Evolutionary conservation across 2,113 vertebrate genomes (phyloP).

Genomic region (Xenopus tropicalis): UCB_Xtro_10.0 CM004449.2:13591501-13592000

Average conservation of each 20-base stretch:
- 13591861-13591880: neutral
- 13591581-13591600: too few species aligned
- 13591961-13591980: neutral
- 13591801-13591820: constrained; percentile 1
- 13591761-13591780: neutral
- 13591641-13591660: too few species aligned
- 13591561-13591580: too few species aligned
- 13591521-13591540: too few species aligned
- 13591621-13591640: too few species aligned
- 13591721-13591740: too few species aligned
- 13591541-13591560: too few species aligned
- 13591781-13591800: neutral
- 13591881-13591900: neutral
- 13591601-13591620: too few species aligned
- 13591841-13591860: constrained; percentile 7
- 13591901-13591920: neutral
- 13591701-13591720: too few species aligned
- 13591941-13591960: neutral
- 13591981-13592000: neutral
- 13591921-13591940: neutral
- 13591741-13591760: neutral
- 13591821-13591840: constrained; percentile 7
- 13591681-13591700: too few species aligned
- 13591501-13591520: too few species aligned
- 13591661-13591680: too few species aligned